Conservation (phyloP, 2,888 invertebrate genomes). For the Drosophila fungiperda region DNA sequence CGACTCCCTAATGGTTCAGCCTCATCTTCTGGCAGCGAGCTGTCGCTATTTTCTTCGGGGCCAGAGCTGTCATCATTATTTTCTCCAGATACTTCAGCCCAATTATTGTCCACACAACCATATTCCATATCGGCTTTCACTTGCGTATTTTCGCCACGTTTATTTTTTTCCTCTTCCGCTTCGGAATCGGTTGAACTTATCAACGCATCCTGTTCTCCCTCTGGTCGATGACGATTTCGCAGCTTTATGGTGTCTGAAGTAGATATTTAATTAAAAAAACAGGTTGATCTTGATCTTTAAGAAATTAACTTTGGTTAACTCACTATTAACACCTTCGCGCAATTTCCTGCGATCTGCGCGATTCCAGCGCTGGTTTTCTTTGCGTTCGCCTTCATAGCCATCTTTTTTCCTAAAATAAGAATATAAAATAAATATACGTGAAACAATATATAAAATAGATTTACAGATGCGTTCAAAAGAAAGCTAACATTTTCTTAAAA, state of each 20-base stretch:
- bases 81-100: conserved; percentile 61
- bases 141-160: conserved; percentile 38
- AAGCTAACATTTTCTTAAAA: not conserved
- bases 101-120: conserved; percentile 48
- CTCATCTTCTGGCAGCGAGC: conserved; percentile 39
- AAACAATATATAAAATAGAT: not conserved
- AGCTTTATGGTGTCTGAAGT: conserved; percentile 79
- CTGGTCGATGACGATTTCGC: conserved; percentile 73
- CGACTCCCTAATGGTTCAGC: conserved; percentile 41
- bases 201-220: conserved; percentile 69
- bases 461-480: not conserved
- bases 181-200: conserved; percentile 82
- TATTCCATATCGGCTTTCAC: conserved; percentile 64
- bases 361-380: conserved; percentile 83
- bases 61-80: conserved; percentile 31
- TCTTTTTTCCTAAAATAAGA: conserved; percentile 82
- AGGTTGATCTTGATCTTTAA: no score
- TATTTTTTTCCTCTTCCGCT: conserved; percentile 59
- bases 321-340: conserved; percentile 83
- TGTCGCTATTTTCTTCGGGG: conserved; percentile 43
- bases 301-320: not conserved
- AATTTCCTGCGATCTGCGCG: conserved; percentile 83
- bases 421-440: not conserved
- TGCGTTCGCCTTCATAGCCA: conserved; percentile 84
- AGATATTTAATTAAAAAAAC: not conserved